Percentiles rank a stretch among this genome's conserved stretches.
These are phyloP conservation scores for Enteromius paludinosus DNA, from an alignment of 2,797 vertebrate species.

Conservation along the genomic window DNA sequence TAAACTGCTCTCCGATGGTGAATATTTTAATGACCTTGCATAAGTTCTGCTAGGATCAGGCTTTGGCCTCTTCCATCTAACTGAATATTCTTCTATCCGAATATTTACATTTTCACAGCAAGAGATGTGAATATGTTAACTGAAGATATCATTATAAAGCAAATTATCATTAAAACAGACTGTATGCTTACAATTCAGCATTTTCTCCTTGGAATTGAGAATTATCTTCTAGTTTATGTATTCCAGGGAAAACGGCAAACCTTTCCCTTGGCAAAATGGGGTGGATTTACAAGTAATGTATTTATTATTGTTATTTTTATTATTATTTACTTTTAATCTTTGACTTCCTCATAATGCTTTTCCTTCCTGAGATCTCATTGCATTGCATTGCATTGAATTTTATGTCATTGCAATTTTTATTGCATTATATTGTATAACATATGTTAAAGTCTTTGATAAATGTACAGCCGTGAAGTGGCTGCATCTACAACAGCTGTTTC, in stretches of 20 bases:
- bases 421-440: neutral
- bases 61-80: neutral
- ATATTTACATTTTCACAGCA: neutral
- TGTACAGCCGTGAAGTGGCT: neutral
- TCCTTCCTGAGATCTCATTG: neutral
- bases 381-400: neutral
- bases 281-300: no score
- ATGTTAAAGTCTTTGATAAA: neutral
- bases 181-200: neutral
- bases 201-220: no score
- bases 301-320: no score
- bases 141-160: constrained; percentile 10
- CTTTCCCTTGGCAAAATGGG: no score
- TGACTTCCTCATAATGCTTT: no score
- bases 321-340: no score
- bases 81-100: neutral
- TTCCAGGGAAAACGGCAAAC: no score
- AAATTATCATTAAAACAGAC: constrained; percentile 24
- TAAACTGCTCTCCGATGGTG: constrained; percentile 34
- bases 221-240: no score
- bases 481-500: no score
- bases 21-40: constrained; percentile 10
- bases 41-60: neutral
- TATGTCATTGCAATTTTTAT: neutral
- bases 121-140: neutral